A percentile compares a stretch with the other conserved stretches of the same genome.
Conservation (phyloP, 2,113 vertebrate species). For the Clupea harengus region DNA sequence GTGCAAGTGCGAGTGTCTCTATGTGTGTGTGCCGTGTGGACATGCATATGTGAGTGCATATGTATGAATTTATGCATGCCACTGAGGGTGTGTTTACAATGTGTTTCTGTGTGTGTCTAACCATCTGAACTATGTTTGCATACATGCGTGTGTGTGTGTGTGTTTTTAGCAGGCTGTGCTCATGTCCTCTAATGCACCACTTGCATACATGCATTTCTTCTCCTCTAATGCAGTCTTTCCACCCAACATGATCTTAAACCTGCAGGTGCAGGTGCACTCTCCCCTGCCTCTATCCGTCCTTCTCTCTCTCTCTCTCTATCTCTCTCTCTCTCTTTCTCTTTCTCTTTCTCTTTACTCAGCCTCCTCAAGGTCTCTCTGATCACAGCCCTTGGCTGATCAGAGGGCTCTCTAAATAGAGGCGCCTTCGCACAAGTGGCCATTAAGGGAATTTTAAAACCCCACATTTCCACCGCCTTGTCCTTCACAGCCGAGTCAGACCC, state of each 20-base stretch:
- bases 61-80: not conserved
- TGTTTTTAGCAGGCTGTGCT: not conserved
- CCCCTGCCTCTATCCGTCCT: not conserved
- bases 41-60: not conserved
- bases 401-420: not conserved
- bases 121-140: not conserved
- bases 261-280: not conserved
- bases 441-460: slow-evolving; percentile 4
- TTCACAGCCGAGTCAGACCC: slow-evolving; percentile 1
- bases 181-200: not conserved
- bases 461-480: not conserved
- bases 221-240: not conserved
- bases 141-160: not conserved
- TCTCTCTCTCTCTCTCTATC: not conserved
- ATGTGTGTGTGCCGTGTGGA: not conserved
- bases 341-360: not conserved
- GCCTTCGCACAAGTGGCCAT: slow-evolving; percentile 1
- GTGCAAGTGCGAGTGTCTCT: not conserved
- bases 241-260: not conserved
- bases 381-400: not conserved
- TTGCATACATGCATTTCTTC: not conserved
- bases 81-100: not conserved
- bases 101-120: not conserved
- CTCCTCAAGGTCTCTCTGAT: slow-evolving; percentile 1
- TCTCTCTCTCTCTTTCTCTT: not conserved